phyloP scores from a whole-genome alignment of 2,888 invertebrate species.

The Aspidapion aeneum region DNA sequence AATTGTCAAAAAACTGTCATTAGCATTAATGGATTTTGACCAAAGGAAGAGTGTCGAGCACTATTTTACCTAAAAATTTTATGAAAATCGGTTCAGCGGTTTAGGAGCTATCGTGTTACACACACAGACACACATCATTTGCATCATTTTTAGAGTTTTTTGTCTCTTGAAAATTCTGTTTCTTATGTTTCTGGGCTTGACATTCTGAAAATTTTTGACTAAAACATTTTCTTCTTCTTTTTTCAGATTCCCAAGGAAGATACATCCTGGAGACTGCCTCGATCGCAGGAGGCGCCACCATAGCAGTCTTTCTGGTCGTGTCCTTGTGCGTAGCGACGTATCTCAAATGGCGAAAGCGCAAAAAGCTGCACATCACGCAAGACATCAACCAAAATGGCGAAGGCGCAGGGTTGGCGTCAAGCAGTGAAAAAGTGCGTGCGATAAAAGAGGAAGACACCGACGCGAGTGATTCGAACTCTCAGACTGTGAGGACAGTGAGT shows the following conservation, averaged over 20 bases:
- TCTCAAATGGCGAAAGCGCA: constrained; percentile 60
- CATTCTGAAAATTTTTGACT: no score
- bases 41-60: no score
- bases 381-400: not conserved
- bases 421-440: not conserved
- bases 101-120: no score
- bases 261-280: constrained; percentile 85
- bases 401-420: not conserved
- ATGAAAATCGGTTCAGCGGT: no score
- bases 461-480: not conserved
- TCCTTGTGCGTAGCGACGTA: constrained; percentile 65
- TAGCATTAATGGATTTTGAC: no score
- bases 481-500: not conserved
- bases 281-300: constrained; percentile 80
- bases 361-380: constrained; percentile 33
- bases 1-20: no score
- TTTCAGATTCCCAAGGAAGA: constrained; percentile 70
- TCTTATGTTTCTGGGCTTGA: no score
- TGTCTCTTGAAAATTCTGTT: no score
- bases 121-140: no score
- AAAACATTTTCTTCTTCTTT: no score
- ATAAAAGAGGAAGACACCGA: not conserved
- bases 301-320: constrained; percentile 66
- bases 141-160: no score
- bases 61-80: no score